phyloP scores from a whole-genome alignment of 2,888 invertebrate genomes.

The Meteorus colon region DNA sequence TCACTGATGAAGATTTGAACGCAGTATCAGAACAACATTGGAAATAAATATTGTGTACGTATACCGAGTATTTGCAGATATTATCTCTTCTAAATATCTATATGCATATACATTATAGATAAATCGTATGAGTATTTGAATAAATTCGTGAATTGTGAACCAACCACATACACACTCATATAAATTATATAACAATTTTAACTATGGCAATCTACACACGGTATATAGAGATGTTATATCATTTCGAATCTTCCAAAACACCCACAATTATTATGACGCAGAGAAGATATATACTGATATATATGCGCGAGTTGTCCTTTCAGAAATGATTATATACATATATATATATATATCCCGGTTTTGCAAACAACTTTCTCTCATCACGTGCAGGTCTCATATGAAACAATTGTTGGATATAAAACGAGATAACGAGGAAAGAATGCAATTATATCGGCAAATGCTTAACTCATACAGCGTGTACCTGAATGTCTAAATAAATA shows the following conservation, averaged over 20 bases:
- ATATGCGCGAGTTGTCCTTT: not conserved
- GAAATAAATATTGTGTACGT: not conserved
- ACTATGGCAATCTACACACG: not conserved
- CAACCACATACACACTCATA: not conserved
- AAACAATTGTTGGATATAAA: conserved; percentile 22
- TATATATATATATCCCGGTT: not conserved
- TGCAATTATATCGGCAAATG: conserved; percentile 42
- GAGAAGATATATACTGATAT: not conserved
- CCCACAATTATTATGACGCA: not conserved
- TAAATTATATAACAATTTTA: not conserved
- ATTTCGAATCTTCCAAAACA: conserved; percentile 2
- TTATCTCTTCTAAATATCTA: not conserved
- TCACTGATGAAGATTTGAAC: conserved; percentile 8
- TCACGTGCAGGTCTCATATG: not conserved
- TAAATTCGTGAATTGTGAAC: not conserved
- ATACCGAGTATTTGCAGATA: not conserved
- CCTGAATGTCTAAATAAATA: conserved; percentile 55
- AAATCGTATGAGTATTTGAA: not conserved
- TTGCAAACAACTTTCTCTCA: not conserved
- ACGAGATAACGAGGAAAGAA: not conserved
- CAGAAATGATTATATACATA: not conserved
- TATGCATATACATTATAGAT: not conserved
- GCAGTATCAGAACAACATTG: conserved; percentile 26
- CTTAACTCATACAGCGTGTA: conserved; percentile 54
- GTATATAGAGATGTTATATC: not conserved